Conservation (phyloP, 2,888 invertebrate genomes). For the Latrodectus hesperus region DNA sequence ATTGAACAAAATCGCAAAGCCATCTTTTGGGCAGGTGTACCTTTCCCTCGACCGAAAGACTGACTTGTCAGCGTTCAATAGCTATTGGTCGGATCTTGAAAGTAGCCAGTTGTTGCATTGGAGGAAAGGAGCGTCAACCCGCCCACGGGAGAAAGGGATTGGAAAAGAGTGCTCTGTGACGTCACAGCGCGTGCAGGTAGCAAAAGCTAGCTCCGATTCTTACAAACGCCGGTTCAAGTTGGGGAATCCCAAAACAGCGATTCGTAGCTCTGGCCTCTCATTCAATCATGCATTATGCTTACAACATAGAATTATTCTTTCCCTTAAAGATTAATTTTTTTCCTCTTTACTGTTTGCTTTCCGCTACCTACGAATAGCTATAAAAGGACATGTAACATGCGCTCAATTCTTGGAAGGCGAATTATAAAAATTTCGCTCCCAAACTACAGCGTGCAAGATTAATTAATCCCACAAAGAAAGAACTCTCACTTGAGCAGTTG, state of each 20-base stretch:
- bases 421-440: not conserved
- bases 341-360: not conserved
- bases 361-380: not conserved
- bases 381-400: not conserved
- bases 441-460: not conserved
- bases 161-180: slow-evolving; percentile 60
- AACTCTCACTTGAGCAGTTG: not conserved
- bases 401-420: not conserved
- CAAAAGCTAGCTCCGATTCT: slow-evolving; percentile 53
- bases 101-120: slow-evolving; percentile 62
- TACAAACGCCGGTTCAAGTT: slow-evolving; percentile 52
- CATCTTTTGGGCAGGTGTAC: slow-evolving; percentile 64
- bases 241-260: slow-evolving; percentile 65
- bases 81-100: slow-evolving; percentile 58
- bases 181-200: slow-evolving; percentile 58
- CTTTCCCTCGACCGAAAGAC: slow-evolving; percentile 47
- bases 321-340: slow-evolving; percentile 38
- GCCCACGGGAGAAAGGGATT: slow-evolving; percentile 61
- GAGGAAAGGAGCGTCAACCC: slow-evolving; percentile 39
- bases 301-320: slow-evolving; percentile 65
- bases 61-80: slow-evolving; percentile 43
- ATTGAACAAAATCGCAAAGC: slow-evolving; percentile 58
- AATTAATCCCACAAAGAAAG: not conserved
- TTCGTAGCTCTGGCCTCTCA: slow-evolving; percentile 54
- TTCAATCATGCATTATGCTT: slow-evolving; percentile 69